These are phyloP conservation scores for Cephalopholis sonnerati DNA, from an alignment of 2,113 vertebrate genomes.

Conservation along the genomic window DNA sequence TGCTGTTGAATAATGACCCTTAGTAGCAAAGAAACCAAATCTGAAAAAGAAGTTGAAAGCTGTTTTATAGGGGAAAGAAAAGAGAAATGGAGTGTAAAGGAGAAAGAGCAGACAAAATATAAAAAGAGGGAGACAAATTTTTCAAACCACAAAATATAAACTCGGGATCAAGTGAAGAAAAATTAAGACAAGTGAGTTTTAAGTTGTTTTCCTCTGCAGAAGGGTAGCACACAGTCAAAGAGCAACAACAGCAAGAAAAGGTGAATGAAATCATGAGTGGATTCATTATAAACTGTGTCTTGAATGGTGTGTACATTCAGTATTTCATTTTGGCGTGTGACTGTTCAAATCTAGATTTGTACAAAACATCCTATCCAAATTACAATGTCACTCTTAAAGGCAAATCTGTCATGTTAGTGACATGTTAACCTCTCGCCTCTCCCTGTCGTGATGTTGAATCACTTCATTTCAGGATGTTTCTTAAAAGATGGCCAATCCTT, in stretches of 20 bases:
- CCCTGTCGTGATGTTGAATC: slow-evolving; percentile 13
- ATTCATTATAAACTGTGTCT: background rate
- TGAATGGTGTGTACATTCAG: background rate
- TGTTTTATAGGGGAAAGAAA: background rate
- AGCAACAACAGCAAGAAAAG: background rate
- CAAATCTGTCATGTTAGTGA: slow-evolving; percentile 22
- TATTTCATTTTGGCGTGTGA: background rate
- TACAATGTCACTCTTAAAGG: background rate
- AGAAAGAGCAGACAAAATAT: background rate
- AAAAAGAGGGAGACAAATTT: background rate
- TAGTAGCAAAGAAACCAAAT: background rate
- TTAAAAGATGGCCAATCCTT: background rate
- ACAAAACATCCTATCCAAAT: background rate
- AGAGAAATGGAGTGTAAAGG: too few species aligned
- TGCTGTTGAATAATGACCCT: background rate
- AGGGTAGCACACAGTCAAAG: background rate
- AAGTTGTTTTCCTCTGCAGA: background rate
- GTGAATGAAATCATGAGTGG: background rate
- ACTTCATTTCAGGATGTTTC: slow-evolving; percentile 8
- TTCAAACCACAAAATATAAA: background rate
- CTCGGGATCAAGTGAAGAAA: background rate
- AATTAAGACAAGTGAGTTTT: background rate
- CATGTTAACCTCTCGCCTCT: slow-evolving; percentile 13
- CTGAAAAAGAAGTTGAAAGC: background rate
- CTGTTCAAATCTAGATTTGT: background rate